Evolutionary conservation across 2,113 vertebrate genomes (phyloP).

Genomic region (Gymnobelideus leadbeateri): DNA sequence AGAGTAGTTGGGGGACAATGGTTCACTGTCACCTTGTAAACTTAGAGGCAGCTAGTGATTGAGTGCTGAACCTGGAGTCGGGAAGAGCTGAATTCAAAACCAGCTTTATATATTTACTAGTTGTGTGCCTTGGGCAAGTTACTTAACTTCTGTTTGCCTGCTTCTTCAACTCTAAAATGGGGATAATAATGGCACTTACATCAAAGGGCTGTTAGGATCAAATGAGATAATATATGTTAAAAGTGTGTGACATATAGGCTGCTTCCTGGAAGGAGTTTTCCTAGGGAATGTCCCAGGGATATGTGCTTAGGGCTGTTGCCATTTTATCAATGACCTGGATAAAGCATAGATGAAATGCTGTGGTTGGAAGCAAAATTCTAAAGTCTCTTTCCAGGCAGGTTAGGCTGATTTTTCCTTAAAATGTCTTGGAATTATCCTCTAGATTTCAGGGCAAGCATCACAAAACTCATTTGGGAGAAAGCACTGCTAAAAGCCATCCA

Average conservation of each 20-base stretch:
- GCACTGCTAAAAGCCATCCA: neutral
- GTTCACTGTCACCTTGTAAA: neutral
- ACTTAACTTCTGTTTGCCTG: neutral
- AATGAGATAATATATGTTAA: neutral
- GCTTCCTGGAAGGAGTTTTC: neutral
- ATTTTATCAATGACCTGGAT: neutral
- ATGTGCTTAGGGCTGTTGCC: neutral
- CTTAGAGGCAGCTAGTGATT: neutral
- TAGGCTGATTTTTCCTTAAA: neutral
- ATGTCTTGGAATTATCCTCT: neutral
- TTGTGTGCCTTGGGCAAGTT: neutral
- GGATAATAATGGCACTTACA: neutral
- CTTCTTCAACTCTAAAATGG: neutral
- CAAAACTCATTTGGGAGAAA: neutral
- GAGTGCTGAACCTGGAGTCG: no score
- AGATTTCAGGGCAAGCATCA: neutral
- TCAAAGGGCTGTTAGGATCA: neutral
- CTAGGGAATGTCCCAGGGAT: neutral
- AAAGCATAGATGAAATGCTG: neutral
- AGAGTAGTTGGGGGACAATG: neutral
- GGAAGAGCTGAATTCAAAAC: no score
- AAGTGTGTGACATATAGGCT: neutral
- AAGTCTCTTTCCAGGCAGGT: neutral
- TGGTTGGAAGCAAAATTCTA: neutral
- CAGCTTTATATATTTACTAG: neutral